Evolutionary conservation across 2,888 invertebrate genomes (phyloP), one percentile per base, ranked within the genome.

Genomic region (Craniophora ligustri): DNA sequence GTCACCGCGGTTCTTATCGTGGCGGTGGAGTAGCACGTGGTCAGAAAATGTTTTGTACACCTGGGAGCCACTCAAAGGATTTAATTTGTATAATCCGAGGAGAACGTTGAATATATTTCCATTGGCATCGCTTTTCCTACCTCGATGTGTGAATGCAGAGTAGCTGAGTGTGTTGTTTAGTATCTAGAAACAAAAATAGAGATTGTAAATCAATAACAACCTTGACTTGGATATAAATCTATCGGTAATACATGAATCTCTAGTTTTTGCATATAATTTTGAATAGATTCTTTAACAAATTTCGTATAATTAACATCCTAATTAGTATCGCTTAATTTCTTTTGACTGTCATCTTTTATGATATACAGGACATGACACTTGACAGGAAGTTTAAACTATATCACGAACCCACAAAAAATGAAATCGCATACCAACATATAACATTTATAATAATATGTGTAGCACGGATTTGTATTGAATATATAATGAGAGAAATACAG

Each of bases 81-180:
- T 88, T 66, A 86, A 68, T 83, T 89, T 89, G 59, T 87, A 90
- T 32, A 91, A 72, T 16, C 82, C 84, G 0, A 91, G 65, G 28
- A 90, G 61, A 1, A 85, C 70, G 21, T 87, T 81, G 44, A 91
- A 90, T 3, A 88, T 84, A 10, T 85, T 81, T 36, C 18, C 67
- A 36, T 67, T 64, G 6, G 39, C 14, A 31, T 70, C 68, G 7
- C 1, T 44, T 41, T 62, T 54, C 18, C 51, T 54, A 4, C 16
- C 23, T 11, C n/a, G 23, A 38, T 30, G 8, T 13, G 13, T 31
- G 1, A 5, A 1, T 11, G 42, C 19, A 14, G 34, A 13, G 14
- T 36, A 3, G 5, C 34, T 31, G 34, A 32, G 13, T 10, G 19
- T 35, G 32, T 5, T 38, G 14, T 32, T 31, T 16, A 57, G 14